These are phyloP conservation scores for Heliconius hortense DNA, from an alignment of 2,888 invertebrate species.

Conservation along the genomic window DNA sequence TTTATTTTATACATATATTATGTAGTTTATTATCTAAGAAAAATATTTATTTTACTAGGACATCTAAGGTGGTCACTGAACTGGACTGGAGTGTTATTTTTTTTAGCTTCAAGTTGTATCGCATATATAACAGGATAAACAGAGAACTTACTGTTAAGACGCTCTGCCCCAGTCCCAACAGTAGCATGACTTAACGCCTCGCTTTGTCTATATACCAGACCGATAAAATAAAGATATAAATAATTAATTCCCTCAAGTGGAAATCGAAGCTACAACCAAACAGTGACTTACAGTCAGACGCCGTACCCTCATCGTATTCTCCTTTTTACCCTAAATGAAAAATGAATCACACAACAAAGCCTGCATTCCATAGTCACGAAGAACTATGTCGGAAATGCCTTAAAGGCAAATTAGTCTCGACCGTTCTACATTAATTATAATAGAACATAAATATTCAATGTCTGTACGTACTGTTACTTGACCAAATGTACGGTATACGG, in stretches of 20 bases:
- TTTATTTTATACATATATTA: neutral
- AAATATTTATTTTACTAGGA: neutral
- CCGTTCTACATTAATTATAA: constrained; percentile 34
- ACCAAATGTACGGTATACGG: constrained; percentile 19
- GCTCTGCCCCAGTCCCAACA: no score
- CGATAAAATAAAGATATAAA: neutral
- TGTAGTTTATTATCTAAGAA: neutral
- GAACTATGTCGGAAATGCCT: constrained; percentile 25
- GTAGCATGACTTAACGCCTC: neutral
- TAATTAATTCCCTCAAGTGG: neutral
- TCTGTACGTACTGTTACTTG: constrained; percentile 4
- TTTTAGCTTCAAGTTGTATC: neutral
- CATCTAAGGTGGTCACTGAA: neutral
- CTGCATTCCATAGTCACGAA: constrained; percentile 6
- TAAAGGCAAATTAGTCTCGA: constrained; percentile 28
- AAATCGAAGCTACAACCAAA: neutral
- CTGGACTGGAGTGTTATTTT: neutral
- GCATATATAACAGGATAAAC: neutral
- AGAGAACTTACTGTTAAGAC: neutral
- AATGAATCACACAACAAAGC: neutral
- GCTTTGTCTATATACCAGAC: neutral
- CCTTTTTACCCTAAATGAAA: neutral
- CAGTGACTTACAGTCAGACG: neutral
- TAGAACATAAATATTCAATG: constrained; percentile 38
- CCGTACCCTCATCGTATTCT: neutral